A percentile compares a stretch with the other conserved stretches of the same genome.
Conservation (phyloP, 2,113 vertebrate genomes). For the Uria lomvia region DNA sequence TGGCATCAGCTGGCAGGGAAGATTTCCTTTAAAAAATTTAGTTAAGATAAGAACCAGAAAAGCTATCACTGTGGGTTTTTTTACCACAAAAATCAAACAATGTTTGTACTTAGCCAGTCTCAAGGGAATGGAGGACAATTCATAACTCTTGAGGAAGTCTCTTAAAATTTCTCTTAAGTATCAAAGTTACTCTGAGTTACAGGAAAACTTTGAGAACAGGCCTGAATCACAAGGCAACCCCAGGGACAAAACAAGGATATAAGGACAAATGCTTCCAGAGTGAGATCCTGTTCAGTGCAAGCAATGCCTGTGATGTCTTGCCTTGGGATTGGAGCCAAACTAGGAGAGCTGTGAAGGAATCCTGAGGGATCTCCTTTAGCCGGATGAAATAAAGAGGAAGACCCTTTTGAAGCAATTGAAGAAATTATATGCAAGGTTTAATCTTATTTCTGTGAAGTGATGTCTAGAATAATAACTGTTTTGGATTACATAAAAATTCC, state of each 20-base stretch:
- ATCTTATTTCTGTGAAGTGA: background rate
- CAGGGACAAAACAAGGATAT: background rate
- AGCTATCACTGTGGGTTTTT: background rate
- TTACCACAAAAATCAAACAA: background rate
- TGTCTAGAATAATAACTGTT: too few species aligned
- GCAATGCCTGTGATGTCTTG: background rate
- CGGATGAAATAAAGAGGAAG: background rate
- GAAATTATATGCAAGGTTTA: background rate
- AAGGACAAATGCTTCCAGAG: background rate
- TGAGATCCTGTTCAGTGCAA: background rate
- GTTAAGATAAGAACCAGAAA: background rate
- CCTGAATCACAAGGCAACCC: background rate
- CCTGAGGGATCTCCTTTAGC: background rate
- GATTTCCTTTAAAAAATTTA: background rate
- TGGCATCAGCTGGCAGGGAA: background rate
- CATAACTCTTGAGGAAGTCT: background rate
- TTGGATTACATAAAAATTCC: too few species aligned
- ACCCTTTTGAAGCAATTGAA: background rate
- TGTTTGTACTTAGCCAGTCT: background rate
- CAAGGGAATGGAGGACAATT: background rate
- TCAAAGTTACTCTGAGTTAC: background rate
- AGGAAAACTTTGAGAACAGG: background rate
- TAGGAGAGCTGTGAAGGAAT: background rate
- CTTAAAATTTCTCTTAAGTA: background rate
- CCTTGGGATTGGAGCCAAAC: background rate